phyloP scores from a whole-genome alignment of 1,140 invertebrate genomes.

The Melanaphis sacchari region DNA sequence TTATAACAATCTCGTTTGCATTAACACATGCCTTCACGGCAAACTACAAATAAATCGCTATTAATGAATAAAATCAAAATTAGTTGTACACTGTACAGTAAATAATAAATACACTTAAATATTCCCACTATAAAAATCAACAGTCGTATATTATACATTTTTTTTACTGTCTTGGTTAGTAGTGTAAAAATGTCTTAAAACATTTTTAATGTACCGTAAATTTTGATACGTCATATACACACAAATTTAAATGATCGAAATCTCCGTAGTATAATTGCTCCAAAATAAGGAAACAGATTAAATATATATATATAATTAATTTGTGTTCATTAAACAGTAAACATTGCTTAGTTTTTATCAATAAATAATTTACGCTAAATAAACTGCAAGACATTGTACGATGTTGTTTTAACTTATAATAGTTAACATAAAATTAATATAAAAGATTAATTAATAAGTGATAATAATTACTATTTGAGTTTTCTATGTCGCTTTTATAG shows the following conservation, averaged over 20 bases:
- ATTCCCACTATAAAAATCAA: background rate
- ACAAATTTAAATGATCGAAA: background rate
- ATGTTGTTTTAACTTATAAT: background rate
- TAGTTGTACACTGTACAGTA: background rate
- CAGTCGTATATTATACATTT: background rate
- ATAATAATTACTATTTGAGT: background rate
- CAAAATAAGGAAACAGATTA: background rate
- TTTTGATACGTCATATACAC: background rate
- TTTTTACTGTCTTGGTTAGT: background rate
- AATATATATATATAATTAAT: background rate
- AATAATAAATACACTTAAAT: background rate
- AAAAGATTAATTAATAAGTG: background rate
- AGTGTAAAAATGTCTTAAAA: background rate
- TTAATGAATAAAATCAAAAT: conserved; percentile 34
- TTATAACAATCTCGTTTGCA: conserved; percentile 19
- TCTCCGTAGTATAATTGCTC: background rate
- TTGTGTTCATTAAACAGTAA: background rate
- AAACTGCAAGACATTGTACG: background rate
- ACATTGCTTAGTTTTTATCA: background rate
- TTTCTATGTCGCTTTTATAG: background rate
- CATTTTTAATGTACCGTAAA: background rate
- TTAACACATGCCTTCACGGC: background rate
- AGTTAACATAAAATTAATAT: background rate
- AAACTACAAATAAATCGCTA: conserved; percentile 24
- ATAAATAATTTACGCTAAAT: background rate